Conservation (phyloP, 2,888 invertebrate genomes). For the Noctua comes region DNA sequence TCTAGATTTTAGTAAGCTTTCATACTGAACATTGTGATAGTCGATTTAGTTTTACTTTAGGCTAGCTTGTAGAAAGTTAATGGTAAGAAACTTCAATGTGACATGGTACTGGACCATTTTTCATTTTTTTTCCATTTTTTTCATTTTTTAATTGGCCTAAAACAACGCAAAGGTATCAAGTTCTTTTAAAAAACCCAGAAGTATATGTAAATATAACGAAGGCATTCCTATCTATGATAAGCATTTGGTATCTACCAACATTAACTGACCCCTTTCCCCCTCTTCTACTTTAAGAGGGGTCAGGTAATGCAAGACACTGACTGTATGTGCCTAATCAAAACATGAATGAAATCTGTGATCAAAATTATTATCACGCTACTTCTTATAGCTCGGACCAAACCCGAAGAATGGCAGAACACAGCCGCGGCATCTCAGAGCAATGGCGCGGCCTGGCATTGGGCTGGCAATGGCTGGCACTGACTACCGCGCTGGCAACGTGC, state of each 20-base stretch:
- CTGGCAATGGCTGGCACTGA: constrained; percentile 71
- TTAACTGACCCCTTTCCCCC: too few species aligned
- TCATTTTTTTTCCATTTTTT: too few species aligned
- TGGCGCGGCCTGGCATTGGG: constrained; percentile 59
- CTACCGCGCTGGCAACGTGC: constrained; percentile 67
- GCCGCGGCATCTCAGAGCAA: constrained; percentile 64
- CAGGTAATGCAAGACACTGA: too few species aligned
- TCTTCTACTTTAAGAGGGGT: too few species aligned
- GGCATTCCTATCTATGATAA: too few species aligned
- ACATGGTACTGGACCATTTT: too few species aligned
- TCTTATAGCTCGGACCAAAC: not conserved
- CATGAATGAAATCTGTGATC: not conserved
- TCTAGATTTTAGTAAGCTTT: not conserved
- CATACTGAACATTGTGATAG: not conserved
- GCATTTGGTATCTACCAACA: too few species aligned
- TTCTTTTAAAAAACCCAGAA: not conserved
- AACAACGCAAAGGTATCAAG: not conserved
- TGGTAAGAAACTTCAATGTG: too few species aligned
- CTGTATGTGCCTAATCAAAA: not conserved
- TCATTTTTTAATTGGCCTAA: too few species aligned
- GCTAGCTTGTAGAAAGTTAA: too few species aligned
- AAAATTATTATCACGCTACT: not conserved
- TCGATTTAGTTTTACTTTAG: not conserved
- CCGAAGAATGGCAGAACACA: constrained; percentile 55
- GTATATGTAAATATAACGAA: too few species aligned